A percentile compares a stretch with the other conserved stretches of the same genome.
Evolutionary conservation across 2,888 invertebrate genomes (phyloP).

Genomic region (Pogonocherus hispidulus): DNA sequence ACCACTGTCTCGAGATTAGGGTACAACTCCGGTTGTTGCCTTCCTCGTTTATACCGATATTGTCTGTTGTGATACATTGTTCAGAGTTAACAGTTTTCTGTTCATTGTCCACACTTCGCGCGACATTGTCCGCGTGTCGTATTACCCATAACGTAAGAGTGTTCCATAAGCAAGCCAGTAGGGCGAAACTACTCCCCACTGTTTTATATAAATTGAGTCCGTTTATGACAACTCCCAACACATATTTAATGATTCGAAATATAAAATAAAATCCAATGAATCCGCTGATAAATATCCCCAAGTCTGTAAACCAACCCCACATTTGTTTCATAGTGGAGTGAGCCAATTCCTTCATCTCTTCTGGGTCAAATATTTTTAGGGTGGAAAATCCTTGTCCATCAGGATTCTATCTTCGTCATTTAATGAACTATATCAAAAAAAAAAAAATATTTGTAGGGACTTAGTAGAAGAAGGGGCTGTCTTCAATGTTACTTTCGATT

Average conservation of each 20-base stretch:
- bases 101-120: background rate
- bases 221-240: slow-evolving; percentile 30
- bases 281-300: slow-evolving; percentile 35
- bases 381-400: slow-evolving; percentile 37
- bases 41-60: background rate
- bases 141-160: slow-evolving; percentile 34
- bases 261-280: slow-evolving; percentile 39
- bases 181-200: slow-evolving; percentile 29
- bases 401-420: too few relatives aligned
- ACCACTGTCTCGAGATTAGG: too few relatives aligned
- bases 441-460: slow-evolving; percentile 55
- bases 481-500: slow-evolving; percentile 60
- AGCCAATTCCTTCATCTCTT: slow-evolving; percentile 40
- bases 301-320: slow-evolving; percentile 39
- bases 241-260: slow-evolving; percentile 32
- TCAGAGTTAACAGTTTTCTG: background rate
- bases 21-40: background rate
- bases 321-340: slow-evolving; percentile 32
- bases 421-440: too few relatives aligned
- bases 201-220: slow-evolving; percentile 36
- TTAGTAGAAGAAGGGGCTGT: slow-evolving; percentile 59
- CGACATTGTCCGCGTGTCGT: background rate
- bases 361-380: slow-evolving; percentile 32
- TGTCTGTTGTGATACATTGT: background rate
- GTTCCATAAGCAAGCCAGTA: slow-evolving; percentile 36